Conservation (phyloP, 2,888 invertebrate species). For the Anarsia innoxiella region DNA sequence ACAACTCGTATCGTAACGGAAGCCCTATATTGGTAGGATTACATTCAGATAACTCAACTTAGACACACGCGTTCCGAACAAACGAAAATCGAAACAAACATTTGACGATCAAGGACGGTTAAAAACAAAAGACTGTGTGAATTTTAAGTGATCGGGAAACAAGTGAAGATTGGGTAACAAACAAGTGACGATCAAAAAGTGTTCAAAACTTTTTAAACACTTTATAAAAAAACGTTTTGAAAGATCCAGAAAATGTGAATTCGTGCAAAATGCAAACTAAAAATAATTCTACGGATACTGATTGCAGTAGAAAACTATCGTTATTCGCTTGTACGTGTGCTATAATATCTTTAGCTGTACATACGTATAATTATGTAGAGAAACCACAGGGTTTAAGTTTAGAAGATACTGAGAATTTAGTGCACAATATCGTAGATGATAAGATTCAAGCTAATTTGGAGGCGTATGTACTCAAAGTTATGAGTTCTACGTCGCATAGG, state of each 20-base stretch:
- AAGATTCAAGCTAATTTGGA: conserved; percentile 47
- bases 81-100: no score
- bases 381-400: conserved; percentile 23
- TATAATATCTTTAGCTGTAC: conserved; percentile 47
- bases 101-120: no score
- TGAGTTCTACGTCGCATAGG: conserved; percentile 33
- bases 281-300: conserved; percentile 22
- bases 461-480: conserved; percentile 37
- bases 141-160: no score
- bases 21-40: conserved; percentile 57
- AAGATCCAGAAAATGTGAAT: conserved; percentile 3
- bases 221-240: no score
- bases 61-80: conserved; percentile 23
- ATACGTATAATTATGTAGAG: conserved; percentile 47
- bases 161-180: no score
- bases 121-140: no score
- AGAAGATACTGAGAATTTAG: conserved; percentile 31
- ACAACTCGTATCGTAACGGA: conserved; percentile 59
- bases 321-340: conserved; percentile 53
- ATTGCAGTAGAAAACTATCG: conserved; percentile 48
- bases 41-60: conserved; percentile 41
- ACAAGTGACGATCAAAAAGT: no score
- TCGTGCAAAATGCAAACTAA: conserved; percentile 9
- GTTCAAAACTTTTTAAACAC: no score
- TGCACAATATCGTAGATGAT: conserved; percentile 41